Conservation (phyloP, 2,113 vertebrate genomes). For the Scopus umbretta region DNA sequence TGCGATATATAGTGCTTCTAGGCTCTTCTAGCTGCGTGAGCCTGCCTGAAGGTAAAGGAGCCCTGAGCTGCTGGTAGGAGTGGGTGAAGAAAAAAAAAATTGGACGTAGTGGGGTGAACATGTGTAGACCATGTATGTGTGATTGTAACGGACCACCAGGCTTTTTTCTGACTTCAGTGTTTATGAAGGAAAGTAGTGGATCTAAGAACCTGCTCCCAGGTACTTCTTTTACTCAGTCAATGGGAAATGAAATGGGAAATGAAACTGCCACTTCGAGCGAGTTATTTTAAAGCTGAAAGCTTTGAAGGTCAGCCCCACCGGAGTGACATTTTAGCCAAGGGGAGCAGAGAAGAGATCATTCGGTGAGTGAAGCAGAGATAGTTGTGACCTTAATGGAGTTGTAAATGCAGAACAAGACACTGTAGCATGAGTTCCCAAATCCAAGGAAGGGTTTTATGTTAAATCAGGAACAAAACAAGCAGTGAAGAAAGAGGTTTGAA, state of each 20-base stretch:
- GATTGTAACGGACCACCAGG: not conserved
- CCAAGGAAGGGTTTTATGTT: not conserved
- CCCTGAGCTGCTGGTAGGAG: not conserved
- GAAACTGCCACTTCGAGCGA: slow-evolving; percentile 4
- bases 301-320: slow-evolving; percentile 46
- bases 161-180: not conserved
- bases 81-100: not conserved
- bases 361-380: not conserved
- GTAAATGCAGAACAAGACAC: not conserved
- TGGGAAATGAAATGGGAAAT: not conserved
- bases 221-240: not conserved
- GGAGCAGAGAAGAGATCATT: not conserved
- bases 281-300: slow-evolving; percentile 38
- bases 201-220: not conserved
- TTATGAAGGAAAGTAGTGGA: not conserved
- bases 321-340: slow-evolving; percentile 29
- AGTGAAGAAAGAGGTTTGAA: not conserved
- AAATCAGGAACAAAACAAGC: not conserved
- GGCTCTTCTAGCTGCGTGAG: not conserved
- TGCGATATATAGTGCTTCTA: not conserved
- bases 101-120: not conserved
- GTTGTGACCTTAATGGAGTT: slow-evolving; percentile 10
- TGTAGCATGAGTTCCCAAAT: not conserved
- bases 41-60: not conserved
- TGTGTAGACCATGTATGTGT: not conserved